Evolutionary conservation across 2,888 invertebrate genomes (phyloP).

Genomic region (Tholera decimalis): DNA sequence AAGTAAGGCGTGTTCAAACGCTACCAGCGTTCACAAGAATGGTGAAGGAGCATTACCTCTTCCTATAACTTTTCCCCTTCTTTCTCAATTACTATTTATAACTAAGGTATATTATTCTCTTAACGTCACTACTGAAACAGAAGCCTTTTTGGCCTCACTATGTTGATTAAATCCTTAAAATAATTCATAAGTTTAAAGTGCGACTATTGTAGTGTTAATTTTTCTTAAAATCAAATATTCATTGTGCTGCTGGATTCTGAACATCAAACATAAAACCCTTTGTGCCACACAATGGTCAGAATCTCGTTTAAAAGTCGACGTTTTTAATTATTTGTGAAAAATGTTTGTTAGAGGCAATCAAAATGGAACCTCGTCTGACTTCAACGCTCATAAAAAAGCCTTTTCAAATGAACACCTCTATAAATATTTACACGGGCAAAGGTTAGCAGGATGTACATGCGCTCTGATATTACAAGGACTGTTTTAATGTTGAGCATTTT

Average conservation of each 20-base stretch:
- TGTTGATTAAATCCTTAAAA: no score
- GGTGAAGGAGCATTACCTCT: no score
- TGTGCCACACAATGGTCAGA: conserved; percentile 9
- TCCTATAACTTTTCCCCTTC: no score
- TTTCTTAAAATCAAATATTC: conserved; percentile 1
- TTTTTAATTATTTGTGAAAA: conserved; percentile 54
- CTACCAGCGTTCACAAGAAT: no score
- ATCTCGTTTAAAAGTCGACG: conserved; percentile 25
- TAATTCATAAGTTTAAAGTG: no score
- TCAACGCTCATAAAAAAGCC: conserved; percentile 63
- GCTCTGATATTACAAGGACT: conserved; percentile 24
- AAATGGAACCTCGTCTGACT: conserved; percentile 58
- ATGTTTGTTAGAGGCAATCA: conserved; percentile 53
- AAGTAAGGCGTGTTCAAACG: no score
- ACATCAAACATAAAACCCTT: conserved; percentile 17
- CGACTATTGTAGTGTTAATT: neutral
- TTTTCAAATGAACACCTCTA: conserved; percentile 68
- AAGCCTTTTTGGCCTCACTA: no score
- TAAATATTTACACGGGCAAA: conserved; percentile 71
- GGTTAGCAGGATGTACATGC: conserved; percentile 63
- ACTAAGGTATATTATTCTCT: no score
- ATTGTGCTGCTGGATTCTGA: neutral
- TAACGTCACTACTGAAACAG: no score
- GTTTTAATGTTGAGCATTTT: conserved; percentile 29
- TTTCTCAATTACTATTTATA: no score